Conservation (phyloP, 1,140 invertebrate genomes). For the Drosophila serrata region DNA sequence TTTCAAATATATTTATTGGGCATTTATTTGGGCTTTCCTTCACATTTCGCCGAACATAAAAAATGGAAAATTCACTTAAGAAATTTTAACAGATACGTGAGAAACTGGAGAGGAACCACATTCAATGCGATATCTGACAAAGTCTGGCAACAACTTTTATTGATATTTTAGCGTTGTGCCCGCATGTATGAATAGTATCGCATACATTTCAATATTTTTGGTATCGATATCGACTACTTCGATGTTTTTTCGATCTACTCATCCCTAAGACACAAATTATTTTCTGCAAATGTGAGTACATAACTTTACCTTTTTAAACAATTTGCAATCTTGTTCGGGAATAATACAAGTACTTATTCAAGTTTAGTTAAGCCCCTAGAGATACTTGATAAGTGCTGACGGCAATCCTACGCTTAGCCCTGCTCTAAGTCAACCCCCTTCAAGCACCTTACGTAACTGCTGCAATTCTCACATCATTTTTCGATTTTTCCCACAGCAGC, state of each 20-base stretch:
- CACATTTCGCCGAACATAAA: not conserved
- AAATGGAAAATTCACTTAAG: too few relatives aligned
- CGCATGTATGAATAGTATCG: too few relatives aligned
- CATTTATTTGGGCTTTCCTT: not conserved
- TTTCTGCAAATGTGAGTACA: constrained; percentile 63
- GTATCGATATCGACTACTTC: too few relatives aligned
- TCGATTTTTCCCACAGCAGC: constrained; percentile 16
- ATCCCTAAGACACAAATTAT: constrained; percentile 21
- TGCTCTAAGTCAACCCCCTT: not conserved
- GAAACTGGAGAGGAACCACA: too few relatives aligned
- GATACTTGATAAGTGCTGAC: not conserved
- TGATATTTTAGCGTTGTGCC: too few relatives aligned
- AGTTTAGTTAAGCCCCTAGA: too few relatives aligned
- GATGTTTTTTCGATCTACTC: too few relatives aligned
- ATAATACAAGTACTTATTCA: not conserved
- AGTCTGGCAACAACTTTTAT: too few relatives aligned
- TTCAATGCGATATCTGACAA: too few relatives aligned
- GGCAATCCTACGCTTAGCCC: too few relatives aligned
- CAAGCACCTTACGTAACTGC: constrained; percentile 67
- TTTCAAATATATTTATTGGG: not conserved
- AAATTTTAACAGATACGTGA: too few relatives aligned
- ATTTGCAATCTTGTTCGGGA: not conserved
- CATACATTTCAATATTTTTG: too few relatives aligned
- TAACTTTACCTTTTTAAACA: constrained; percentile 6
- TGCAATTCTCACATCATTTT: constrained; percentile 30